These are phyloP conservation scores for Stenopsyche tienmushanensis DNA, from an alignment of 1,140 invertebrate genomes.

Conservation along the genomic window DNA sequence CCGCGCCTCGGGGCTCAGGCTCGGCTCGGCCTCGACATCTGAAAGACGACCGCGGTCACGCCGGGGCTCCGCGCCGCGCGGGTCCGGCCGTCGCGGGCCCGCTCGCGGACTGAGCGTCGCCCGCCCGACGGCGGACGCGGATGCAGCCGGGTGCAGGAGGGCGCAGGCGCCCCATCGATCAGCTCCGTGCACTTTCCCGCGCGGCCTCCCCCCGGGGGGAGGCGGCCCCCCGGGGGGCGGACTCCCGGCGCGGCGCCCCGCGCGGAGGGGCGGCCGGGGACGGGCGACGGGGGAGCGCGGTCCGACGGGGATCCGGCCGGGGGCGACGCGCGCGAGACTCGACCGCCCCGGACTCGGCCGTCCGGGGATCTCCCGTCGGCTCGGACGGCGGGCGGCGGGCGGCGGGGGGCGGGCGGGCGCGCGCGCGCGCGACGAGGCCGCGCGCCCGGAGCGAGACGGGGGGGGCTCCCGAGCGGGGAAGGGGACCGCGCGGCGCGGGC, in stretches of 20 bases:
- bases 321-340: background rate
- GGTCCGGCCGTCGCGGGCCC: background rate
- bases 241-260: no score
- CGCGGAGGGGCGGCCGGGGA: no score
- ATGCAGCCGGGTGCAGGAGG: constrained; percentile 13
- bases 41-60: no score
- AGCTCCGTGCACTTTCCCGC: constrained; percentile 21
- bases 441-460: background rate
- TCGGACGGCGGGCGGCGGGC: background rate
- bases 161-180: constrained; percentile 38
- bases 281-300: no score
- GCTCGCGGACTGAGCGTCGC: constrained; percentile 7
- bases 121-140: constrained; percentile 6
- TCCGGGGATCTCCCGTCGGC: no score
- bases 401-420: background rate
- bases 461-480: no score
- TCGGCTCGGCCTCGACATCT: no score
- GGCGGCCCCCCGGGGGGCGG: no score
- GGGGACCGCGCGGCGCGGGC: no score
- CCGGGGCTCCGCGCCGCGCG: no score
- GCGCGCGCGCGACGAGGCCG: background rate
- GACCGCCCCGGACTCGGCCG: no score
- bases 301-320: no score
- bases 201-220: background rate
- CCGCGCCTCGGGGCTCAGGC: background rate